Conservation (phyloP, 64 coral and sea anemone species). For the Platygyra sinensis region DNA sequence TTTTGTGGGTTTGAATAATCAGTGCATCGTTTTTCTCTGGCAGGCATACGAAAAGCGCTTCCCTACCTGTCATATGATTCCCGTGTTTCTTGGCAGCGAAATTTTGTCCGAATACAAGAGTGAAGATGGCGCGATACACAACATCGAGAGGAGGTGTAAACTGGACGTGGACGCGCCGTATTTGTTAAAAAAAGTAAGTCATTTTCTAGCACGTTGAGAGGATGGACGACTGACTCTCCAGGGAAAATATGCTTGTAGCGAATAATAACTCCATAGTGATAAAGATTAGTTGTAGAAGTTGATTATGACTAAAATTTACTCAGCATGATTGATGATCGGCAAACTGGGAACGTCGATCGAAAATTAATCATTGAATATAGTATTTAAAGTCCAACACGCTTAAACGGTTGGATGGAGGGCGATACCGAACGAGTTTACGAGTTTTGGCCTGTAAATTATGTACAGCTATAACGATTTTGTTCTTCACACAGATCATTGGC, state of each 20-base stretch:
- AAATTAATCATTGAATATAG: too few relatives aligned
- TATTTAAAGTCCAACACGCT: too few relatives aligned
- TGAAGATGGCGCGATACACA: constrained; percentile 86
- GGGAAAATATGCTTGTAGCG: neutral
- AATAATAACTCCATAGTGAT: neutral
- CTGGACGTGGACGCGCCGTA: constrained; percentile 93
- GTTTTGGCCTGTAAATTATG: neutral
- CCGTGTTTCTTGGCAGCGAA: constrained; percentile 93
- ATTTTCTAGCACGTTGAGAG: neutral
- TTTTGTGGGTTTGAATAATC: neutral
- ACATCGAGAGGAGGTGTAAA: constrained; percentile 82
- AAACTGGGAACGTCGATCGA: too few relatives aligned
- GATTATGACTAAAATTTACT: neutral
- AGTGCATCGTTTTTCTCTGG: neutral
- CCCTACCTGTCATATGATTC: constrained; percentile 86
- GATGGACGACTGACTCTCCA: neutral
- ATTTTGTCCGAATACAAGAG: constrained; percentile 88
- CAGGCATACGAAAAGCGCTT: constrained; percentile 95
- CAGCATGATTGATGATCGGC: too few relatives aligned
- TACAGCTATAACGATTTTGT: neutral
- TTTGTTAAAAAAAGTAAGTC: constrained; percentile 91
- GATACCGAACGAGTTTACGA: too few relatives aligned
- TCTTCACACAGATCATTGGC: constrained; percentile 82
- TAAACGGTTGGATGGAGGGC: too few relatives aligned
- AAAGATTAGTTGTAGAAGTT: neutral